Evolutionary conservation across 2,797 vertebrate species (phyloP), one percentile per base, ranked within the genome.

Genomic region (Trachops cirrhosus): DNA sequence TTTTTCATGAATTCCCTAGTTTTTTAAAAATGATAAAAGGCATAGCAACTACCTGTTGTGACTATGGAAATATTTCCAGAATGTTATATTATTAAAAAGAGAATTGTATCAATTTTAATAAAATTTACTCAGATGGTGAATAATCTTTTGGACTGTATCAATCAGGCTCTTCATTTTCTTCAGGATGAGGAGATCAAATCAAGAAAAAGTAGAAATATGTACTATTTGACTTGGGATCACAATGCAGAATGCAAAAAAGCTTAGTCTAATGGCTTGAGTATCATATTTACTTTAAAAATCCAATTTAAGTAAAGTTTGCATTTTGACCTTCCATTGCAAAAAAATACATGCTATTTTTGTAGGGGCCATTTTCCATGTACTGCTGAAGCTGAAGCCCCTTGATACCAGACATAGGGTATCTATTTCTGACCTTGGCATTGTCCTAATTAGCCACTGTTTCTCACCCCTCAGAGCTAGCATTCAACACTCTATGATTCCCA

Each of bases 51-150:
- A 41, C 46, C 44, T 37, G 44, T 77, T 94, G 22, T 92, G 15
- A 96, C 22, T 89, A 73, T 26, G 54, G 54, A 64, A 89, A 57
- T 86, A 52, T 9, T 77, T 96, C 34, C 64, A 89, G 26, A 95
- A 87, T 67, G 22, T 71, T 83, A 71, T 71, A 11, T 62, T 74
- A 75, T 75, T 92, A 34, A 62, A 91, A 91, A 73, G 37, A 68
- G 4, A 96, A 87, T 95, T 80, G 86, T 78, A 16, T 83, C 95
- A 67, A 6, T 86, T 87, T 89, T 93, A 84, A 52, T 64, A 26
- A 32, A 52, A 34, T 70, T 77, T 93, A 77, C 2, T 91, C 46
- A 73, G 18, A 57, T 89, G 14, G 9, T 79, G 32, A 96, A 18
- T 70, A 79, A 84, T 77, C 24, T 21, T 91, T 90, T 83, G 21